Percentiles rank a stretch among this genome's conserved stretches.
phyloP scores from a whole-genome alignment of 1,140 invertebrate genomes.

The Dreissena rostriformis region DNA sequence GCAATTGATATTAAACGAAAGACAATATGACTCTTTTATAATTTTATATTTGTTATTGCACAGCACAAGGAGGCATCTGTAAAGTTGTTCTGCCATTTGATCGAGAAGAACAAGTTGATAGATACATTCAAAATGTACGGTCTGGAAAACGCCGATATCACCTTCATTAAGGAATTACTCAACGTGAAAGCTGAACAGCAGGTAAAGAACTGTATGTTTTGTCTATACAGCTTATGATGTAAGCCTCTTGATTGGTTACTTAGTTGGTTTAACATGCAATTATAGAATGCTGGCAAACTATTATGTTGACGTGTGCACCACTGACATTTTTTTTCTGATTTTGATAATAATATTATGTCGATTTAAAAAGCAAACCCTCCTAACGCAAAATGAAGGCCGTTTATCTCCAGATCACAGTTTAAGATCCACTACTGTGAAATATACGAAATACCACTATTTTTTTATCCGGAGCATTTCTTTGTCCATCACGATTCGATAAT shows the following conservation, averaged over 20 bases:
- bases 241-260: no score
- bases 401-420: neutral
- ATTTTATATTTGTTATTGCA: slow-evolving; percentile 30
- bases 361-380: neutral
- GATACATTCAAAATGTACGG: slow-evolving; percentile 67
- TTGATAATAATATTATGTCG: no score
- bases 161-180: slow-evolving; percentile 82
- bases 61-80: slow-evolving; percentile 83
- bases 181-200: slow-evolving; percentile 24
- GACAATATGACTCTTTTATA: neutral
- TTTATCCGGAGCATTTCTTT: no score
- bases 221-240: no score
- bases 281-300: neutral
- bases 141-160: slow-evolving; percentile 68
- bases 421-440: neutral
- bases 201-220: neutral
- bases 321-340: neutral
- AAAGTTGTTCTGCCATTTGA: slow-evolving; percentile 81
- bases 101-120: slow-evolving; percentile 77
- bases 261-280: no score
- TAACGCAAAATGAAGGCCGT: neutral
- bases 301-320: neutral
- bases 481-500: no score
- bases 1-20: no score
- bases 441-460: neutral